Base-by-base conservation (phyloP, 37 sponge, comb jelly and placozoan species). In the Ephydatia muelleri region DNA sequence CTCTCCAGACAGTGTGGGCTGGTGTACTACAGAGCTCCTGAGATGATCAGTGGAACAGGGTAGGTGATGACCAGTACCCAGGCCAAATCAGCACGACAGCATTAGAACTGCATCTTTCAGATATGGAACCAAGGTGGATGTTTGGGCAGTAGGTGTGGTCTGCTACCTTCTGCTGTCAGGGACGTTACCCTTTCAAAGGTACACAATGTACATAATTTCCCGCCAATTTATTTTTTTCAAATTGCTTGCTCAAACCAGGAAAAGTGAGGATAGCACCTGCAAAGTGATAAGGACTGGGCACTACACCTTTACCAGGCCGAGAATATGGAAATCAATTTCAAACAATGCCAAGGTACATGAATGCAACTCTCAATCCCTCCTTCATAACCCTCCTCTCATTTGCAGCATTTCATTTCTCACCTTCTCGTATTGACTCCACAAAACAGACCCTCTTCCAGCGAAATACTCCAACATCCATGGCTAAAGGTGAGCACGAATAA, bases 101-200 rank as follows among this genome's bases (percentile, higher is more conserved):
- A 36, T 19, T 25, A 72, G 73, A 0, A 26, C 8, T 37, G 14
- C 3, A 4, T 26, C 26, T 0, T 68, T 49, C 71, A 94, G 94
- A 27, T 95, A 95, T 81, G 88, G 93, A n/a, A 72, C 90, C 0
- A 90, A 92, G 43, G 72, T 90, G 2, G 96, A 95, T 72, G 91
- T 92, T 36, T 97, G 97, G 97, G 91, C 97, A 23, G 69, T 81
- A 26, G 97, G 97, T 29, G 89, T 97, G 43, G 79, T 97, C n/a
- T 86, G 83, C 65, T 95, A 92, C 80, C 81, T 92, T 12, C 82
- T 95, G 34, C 73, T 95, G 34, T 87, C 90, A 69, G 96, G 96
- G 31, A 70, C 75, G n/a, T 79, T 92, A 68, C 96, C 96, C 31
- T 95, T 95, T 78, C 74, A 75, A 70, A 78, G 83, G 78, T 85